Evolutionary conservation across 2,797 vertebrate species (phyloP).

Genomic region (Hippoglossus hippoglossus): DNA sequence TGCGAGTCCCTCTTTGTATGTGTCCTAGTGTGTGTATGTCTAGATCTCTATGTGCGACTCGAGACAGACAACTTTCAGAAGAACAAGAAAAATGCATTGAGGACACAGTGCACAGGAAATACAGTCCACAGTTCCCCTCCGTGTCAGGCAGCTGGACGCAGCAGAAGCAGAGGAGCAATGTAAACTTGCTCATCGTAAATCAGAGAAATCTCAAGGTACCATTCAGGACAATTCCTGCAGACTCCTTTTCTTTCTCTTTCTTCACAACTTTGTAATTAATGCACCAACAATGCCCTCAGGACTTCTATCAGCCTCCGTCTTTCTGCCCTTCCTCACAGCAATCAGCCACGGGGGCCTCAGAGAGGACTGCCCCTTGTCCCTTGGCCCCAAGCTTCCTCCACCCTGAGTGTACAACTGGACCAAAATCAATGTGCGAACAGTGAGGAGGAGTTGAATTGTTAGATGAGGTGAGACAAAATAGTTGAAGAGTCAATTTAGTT

Average conservation of each 20-base stretch:
- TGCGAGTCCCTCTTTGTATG: not conserved
- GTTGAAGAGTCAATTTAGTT: slow-evolving; percentile 37
- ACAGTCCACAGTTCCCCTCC: slow-evolving; percentile 15
- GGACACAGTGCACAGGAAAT: slow-evolving; percentile 18
- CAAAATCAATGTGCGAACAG: slow-evolving; percentile 35
- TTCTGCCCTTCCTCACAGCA: slow-evolving; percentile 39
- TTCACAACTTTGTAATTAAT: slow-evolving; percentile 64
- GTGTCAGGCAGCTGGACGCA: slow-evolving; percentile 27
- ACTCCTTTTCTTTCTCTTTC: slow-evolving; percentile 19
- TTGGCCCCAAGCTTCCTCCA: slow-evolving; percentile 29
- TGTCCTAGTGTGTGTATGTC: not conserved
- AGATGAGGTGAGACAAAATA: slow-evolving; percentile 25
- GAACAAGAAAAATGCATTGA: slow-evolving; percentile 58
- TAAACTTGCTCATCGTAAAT: slow-evolving; percentile 48
- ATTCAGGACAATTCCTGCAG: slow-evolving; percentile 55
- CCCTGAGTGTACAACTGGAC: slow-evolving; percentile 27
- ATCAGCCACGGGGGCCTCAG: slow-evolving; percentile 44
- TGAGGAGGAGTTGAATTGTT: slow-evolving; percentile 19
- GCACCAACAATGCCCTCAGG: slow-evolving; percentile 21
- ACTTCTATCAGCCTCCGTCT: slow-evolving; percentile 24
- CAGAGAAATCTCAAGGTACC: slow-evolving; percentile 50
- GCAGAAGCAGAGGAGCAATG: slow-evolving; percentile 24
- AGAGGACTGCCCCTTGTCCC: slow-evolving; percentile 42
- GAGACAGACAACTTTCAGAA: slow-evolving; percentile 22
- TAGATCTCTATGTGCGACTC: slow-evolving; percentile 1